A percentile compares a stretch with the other conserved stretches of the same genome.
Conservation (phyloP, 2,113 vertebrate genomes). For the Triplophysa dalaica region DNA sequence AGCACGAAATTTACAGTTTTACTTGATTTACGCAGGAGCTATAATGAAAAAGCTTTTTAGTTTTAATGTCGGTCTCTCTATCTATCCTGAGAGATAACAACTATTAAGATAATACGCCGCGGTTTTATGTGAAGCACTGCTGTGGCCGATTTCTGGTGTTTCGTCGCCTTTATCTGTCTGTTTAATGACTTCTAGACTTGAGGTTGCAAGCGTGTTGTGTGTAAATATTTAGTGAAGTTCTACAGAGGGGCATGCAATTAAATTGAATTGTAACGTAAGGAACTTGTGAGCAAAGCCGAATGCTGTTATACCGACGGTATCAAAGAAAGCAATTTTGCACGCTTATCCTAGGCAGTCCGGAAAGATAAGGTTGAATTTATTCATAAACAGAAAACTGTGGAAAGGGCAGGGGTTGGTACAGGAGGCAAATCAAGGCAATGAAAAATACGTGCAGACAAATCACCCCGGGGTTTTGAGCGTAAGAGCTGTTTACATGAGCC, state of each 20-base stretch:
- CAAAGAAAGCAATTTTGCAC: constrained; percentile 17
- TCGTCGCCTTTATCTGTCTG: background rate
- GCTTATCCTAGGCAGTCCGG: constrained; percentile 4
- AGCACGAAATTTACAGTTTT: constrained; percentile 47
- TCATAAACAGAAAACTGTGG: constrained; percentile 14
- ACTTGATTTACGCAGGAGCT: constrained; percentile 43
- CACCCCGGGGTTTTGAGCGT: constrained; percentile 5
- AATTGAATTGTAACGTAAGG: background rate
- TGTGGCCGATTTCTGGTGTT: background rate
- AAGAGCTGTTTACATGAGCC: constrained; percentile 35
- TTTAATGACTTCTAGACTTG: background rate
- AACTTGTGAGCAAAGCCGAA: background rate
- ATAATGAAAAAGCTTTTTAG: constrained; percentile 47
- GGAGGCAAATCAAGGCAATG: constrained; percentile 2
- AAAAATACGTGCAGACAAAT: constrained; percentile 16
- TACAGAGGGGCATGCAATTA: constrained; percentile 1
- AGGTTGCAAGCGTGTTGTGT: background rate
- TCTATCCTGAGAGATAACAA: constrained; percentile 43
- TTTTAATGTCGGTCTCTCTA: constrained; percentile 39
- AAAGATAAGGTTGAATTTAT: constrained; percentile 32
- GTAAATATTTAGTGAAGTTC: background rate
- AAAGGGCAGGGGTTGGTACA: background rate
- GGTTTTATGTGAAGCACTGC: background rate
- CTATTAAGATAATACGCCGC: constrained; percentile 7
- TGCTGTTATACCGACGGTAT: background rate